These are phyloP conservation scores for Plutella xylostella DNA, from an alignment of 2,888 invertebrate genomes.

Conservation along the genomic window DNA sequence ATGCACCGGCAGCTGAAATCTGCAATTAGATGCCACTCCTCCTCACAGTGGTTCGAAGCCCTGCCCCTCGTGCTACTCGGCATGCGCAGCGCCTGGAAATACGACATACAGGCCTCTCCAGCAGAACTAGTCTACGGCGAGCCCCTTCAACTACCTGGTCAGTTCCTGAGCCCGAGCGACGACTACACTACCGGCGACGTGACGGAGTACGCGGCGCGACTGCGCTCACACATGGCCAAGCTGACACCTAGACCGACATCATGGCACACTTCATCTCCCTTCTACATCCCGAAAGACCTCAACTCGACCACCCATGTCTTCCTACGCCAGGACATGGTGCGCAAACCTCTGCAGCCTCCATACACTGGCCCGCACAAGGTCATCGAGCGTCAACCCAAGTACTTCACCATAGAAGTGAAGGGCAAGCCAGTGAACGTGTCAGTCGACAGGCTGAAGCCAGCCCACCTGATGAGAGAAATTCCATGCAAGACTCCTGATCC, in stretches of 20 bases:
- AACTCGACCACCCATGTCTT: not conserved
- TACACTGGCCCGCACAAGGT: not conserved
- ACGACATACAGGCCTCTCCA: slow-evolving; percentile 18
- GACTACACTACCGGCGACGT: not conserved
- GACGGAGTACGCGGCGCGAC: not conserved
- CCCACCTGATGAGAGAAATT: not conserved
- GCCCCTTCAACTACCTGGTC: slow-evolving; percentile 18
- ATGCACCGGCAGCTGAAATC: slow-evolving; percentile 19
- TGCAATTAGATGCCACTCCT: slow-evolving; percentile 19
- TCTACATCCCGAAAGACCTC: slow-evolving; percentile 1
- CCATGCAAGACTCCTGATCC: not conserved
- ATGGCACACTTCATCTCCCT: not conserved
- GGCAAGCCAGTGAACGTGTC: not conserved
- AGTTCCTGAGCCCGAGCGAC: slow-evolving; percentile 14
- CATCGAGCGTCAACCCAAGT: not conserved
- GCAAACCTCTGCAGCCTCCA: not conserved
- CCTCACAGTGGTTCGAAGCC: slow-evolving; percentile 17
- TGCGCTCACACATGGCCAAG: not conserved
- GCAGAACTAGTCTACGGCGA: slow-evolving; percentile 21
- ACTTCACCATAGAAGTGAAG: not conserved
- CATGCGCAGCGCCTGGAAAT: slow-evolving; percentile 21
- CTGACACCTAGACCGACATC: slow-evolving; percentile 1
- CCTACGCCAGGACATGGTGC: not conserved
- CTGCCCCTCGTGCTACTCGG: slow-evolving; percentile 23
- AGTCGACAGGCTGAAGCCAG: slow-evolving; percentile 2